Evolutionary conservation across 1,140 invertebrate genomes (phyloP).

Genomic region (Bathynomus jamesi): DNA sequence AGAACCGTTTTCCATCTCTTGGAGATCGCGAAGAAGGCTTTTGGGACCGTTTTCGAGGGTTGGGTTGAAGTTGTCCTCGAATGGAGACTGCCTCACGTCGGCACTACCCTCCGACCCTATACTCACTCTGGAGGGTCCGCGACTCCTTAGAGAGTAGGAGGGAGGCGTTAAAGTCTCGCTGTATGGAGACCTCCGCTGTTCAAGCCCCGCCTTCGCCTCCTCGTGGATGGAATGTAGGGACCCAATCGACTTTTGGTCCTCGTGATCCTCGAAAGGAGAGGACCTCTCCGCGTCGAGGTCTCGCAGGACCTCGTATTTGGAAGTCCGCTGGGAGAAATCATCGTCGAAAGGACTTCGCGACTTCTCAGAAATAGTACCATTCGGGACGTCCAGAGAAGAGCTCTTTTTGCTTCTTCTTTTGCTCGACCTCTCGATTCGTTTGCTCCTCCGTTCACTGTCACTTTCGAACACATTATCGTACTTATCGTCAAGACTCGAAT

Average conservation of each 20-base stretch:
- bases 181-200: constrained; percentile 28
- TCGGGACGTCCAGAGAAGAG: constrained; percentile 17
- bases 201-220: constrained; percentile 19
- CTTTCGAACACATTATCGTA: neutral
- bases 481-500: neutral
- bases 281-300: constrained; percentile 33
- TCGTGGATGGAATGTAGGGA: constrained; percentile 32
- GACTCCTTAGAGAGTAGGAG: constrained; percentile 14
- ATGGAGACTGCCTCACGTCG: constrained; percentile 34
- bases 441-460: neutral
- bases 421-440: neutral
- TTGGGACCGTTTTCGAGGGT: constrained; percentile 20
- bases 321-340: constrained; percentile 27
- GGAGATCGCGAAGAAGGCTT: no score
- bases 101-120: constrained; percentile 29
- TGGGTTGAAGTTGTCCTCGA: constrained; percentile 36
- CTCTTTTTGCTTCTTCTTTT: neutral
- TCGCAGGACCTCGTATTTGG: constrained; percentile 32
- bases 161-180: constrained; percentile 27
- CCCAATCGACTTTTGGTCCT: constrained; percentile 31
- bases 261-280: constrained; percentile 30
- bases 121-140: constrained; percentile 26
- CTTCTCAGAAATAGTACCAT: constrained; percentile 14
- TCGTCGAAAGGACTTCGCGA: constrained; percentile 36
- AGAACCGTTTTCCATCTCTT: no score